Percentiles rank a stretch among this genome's conserved stretches.
Conservation (phyloP, 2,113 vertebrate genomes). For the Tyto alba region DNA sequence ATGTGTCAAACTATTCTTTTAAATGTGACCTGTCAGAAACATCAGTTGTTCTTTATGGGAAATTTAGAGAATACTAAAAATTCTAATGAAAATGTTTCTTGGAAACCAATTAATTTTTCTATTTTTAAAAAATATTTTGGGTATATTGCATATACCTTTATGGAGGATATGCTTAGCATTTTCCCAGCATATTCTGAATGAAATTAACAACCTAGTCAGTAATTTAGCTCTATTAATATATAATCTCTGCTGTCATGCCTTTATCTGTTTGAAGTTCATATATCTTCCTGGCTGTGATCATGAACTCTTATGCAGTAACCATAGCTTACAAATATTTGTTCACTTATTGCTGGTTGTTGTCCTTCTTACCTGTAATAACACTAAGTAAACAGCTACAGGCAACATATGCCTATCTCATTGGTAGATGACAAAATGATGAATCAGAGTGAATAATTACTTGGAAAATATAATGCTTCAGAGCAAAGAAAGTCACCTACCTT, state of each 20-base stretch:
- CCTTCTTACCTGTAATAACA: slow-evolving; percentile 52
- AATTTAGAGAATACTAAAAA: neutral
- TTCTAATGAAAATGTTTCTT: neutral
- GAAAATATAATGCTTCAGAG: slow-evolving; percentile 27
- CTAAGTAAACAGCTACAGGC: slow-evolving; percentile 35
- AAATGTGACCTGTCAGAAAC: neutral
- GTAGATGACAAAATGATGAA: slow-evolving; percentile 27
- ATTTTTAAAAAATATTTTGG: neutral
- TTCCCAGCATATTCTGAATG: neutral
- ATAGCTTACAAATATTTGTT: slow-evolving; percentile 54
- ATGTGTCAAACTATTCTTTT: neutral
- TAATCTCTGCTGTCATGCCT: neutral
- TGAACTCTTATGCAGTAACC: neutral
- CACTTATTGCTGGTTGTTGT: neutral
- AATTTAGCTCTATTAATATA: neutral
- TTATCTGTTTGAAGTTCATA: slow-evolving; percentile 46
- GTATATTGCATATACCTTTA: neutral
- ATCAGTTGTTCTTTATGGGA: neutral
- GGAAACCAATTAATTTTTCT: neutral
- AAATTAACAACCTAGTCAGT: neutral
- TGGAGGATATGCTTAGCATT: neutral
- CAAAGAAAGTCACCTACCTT: slow-evolving; percentile 1
- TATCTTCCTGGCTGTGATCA: neutral
- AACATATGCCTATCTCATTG: neutral
- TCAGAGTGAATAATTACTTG: slow-evolving; percentile 42